Evolutionary conservation across 2,797 vertebrate species (phyloP).

Genomic region (Rallus crepitans): DNA sequence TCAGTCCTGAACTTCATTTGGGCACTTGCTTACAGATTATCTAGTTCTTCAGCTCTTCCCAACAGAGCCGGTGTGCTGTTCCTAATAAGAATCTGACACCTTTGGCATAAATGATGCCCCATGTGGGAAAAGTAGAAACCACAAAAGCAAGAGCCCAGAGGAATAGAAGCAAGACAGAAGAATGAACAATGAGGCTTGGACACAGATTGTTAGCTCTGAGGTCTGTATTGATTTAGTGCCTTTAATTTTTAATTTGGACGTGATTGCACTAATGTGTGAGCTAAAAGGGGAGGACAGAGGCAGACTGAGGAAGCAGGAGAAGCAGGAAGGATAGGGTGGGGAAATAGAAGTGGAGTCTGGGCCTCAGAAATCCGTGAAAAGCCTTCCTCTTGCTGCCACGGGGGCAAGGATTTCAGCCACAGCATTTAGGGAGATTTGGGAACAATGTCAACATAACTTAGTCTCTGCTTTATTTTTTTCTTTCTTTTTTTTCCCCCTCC

Average conservation of each 20-base stretch:
- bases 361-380: not conserved
- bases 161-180: not conserved
- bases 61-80: not conserved
- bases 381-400: not conserved
- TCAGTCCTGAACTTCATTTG: not conserved
- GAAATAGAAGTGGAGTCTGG: not conserved
- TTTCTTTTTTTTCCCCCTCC: too few relatives aligned
- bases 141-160: not conserved
- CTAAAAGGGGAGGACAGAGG: not conserved
- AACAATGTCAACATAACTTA: not conserved
- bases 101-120: not conserved
- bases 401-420: not conserved
- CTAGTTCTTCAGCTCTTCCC: not conserved
- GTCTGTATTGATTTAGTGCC: constrained; percentile 11
- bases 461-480: not conserved
- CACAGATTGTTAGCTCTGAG: not conserved
- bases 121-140: not conserved
- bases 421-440: not conserved
- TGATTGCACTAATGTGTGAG: not conserved
- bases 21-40: not conserved
- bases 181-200: not conserved
- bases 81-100: not conserved
- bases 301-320: not conserved
- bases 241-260: constrained; percentile 40
- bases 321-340: not conserved